Percentiles rank a stretch among this genome's conserved stretches.
Evolutionary conservation across 2,797 vertebrate genomes (phyloP).

Genomic region (Pampus argenteus): DNA sequence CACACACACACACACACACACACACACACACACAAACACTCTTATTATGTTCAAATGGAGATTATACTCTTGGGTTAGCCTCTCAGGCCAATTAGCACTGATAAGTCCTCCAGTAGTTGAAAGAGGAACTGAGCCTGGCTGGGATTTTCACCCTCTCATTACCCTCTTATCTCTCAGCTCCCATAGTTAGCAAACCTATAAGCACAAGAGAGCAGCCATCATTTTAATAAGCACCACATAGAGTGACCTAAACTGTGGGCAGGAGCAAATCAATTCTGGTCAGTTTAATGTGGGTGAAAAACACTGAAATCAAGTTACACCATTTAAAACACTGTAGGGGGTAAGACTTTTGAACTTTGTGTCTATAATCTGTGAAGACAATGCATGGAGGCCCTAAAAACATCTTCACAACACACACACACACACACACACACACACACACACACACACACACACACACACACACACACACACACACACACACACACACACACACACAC

Average conservation of each 20-base stretch:
- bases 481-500: conserved; percentile 13
- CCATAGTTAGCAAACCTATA: conserved; percentile 60
- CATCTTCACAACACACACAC: not conserved
- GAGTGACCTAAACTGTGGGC: conserved; percentile 46
- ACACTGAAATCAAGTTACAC: conserved; percentile 41
- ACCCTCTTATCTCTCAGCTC: conserved; percentile 63
- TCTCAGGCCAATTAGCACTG: conserved; percentile 68
- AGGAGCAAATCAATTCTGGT: conserved; percentile 54
- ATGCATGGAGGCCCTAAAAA: conserved; percentile 44
- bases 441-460: conserved; percentile 3
- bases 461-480: conserved; percentile 4
- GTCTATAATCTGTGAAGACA: conserved; percentile 28
- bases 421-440: not conserved
- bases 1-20: conserved; percentile 15
- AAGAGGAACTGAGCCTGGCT: conserved; percentile 35
- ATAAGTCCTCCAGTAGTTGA: conserved; percentile 54
- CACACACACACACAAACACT: conserved; percentile 13
- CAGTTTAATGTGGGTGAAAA: conserved; percentile 48
- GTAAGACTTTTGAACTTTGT: conserved; percentile 13
- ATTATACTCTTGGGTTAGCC: conserved; percentile 59
- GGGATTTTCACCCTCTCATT: conserved; percentile 60
- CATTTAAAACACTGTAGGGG: not conserved
- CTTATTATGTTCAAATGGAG: conserved; percentile 48
- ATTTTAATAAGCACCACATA: conserved; percentile 70
- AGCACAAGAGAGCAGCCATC: conserved; percentile 57